A percentile compares a stretch with the other conserved stretches of the same genome.
phyloP scores from a whole-genome alignment of 2,113 vertebrate genomes.

The Pagrus major region DNA sequence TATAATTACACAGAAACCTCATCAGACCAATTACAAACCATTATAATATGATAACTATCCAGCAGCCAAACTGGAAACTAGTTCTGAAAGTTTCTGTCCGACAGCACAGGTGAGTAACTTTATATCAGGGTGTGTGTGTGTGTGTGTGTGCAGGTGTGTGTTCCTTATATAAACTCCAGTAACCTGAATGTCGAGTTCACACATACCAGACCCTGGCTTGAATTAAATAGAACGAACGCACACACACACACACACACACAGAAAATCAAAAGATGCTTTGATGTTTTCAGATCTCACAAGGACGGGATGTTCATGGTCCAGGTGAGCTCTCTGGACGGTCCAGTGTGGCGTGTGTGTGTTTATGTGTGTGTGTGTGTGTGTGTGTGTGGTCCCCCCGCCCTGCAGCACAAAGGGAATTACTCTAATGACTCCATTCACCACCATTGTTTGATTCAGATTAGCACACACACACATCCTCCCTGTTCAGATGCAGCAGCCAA shows the following conservation, averaged over 20 bases:
- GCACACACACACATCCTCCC: slow-evolving; percentile 30
- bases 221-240: slow-evolving; percentile 31
- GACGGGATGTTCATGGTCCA: slow-evolving; percentile 42
- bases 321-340: slow-evolving; percentile 29
- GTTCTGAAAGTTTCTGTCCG: slow-evolving; percentile 7
- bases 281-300: slow-evolving; percentile 64
- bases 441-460: slow-evolving; percentile 69
- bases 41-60: slow-evolving; percentile 5
- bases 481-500: slow-evolving; percentile 44
- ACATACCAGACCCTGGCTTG: slow-evolving; percentile 21
- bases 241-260: neutral
- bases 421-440: slow-evolving; percentile 68
- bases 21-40: slow-evolving; percentile 22
- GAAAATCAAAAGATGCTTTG: slow-evolving; percentile 65
- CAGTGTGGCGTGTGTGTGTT: slow-evolving; percentile 17
- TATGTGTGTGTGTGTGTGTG: slow-evolving; percentile 35
- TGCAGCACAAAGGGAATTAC: slow-evolving; percentile 63
- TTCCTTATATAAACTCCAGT: neutral
- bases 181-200: slow-evolving; percentile 41
- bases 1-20: slow-evolving; percentile 1
- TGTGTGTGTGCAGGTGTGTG: slow-evolving; percentile 31
- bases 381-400: slow-evolving; percentile 33
- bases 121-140: slow-evolving; percentile 1
- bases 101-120: neutral
- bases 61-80: slow-evolving; percentile 41